Evolutionary conservation across 2,888 invertebrate species (phyloP).

Genomic region (Orchestes rusci): DNA sequence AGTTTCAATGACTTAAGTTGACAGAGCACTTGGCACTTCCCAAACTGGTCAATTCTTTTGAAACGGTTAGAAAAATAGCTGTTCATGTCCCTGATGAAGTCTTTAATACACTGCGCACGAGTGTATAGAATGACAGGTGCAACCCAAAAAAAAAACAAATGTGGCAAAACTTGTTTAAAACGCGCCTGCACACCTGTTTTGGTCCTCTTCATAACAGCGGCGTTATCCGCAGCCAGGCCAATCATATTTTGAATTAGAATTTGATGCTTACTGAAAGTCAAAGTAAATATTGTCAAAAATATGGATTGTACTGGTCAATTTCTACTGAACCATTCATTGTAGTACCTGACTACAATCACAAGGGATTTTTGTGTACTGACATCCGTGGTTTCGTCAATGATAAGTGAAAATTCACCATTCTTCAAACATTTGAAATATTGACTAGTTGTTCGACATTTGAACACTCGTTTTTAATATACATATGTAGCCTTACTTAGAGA

Average conservation of each 20-base stretch:
- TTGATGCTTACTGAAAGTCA: neutral
- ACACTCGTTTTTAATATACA: constrained; percentile 3
- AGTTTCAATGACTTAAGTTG: neutral
- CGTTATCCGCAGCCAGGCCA: constrained; percentile 13
- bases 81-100: constrained; percentile 7
- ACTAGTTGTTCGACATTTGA: neutral
- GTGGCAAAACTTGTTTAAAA: constrained; percentile 8
- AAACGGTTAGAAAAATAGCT: constrained; percentile 7
- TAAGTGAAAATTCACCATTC: constrained; percentile 5
- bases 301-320: constrained; percentile 7
- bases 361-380: constrained; percentile 11
- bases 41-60: neutral
- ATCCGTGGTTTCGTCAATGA: too few relatives aligned
- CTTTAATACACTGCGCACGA: constrained; percentile 11
- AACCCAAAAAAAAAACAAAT: constrained; percentile 10
- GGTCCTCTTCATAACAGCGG: constrained; percentile 7
- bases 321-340: constrained; percentile 8
- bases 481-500: neutral
- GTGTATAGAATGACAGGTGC: constrained; percentile 11
- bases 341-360: constrained; percentile 11
- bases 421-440: neutral
- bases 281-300: neutral
- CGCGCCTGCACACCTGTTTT: constrained; percentile 9
- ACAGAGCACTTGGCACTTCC: constrained; percentile 1
- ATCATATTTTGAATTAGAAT: constrained; percentile 6